Conservation (phyloP, 2,113 vertebrate species). For the Oxyruncus cristatus region DNA sequence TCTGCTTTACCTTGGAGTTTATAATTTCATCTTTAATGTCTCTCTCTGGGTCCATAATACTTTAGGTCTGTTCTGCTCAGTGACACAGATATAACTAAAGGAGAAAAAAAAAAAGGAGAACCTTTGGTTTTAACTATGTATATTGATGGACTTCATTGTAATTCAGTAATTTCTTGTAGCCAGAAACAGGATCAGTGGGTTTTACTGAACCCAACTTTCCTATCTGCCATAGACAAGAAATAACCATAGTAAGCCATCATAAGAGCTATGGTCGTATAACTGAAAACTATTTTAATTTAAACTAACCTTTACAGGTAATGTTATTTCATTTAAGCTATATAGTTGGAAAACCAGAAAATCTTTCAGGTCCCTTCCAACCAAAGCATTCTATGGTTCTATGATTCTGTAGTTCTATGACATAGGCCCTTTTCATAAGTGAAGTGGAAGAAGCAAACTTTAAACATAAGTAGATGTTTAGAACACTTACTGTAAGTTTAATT, state of each 20-base stretch:
- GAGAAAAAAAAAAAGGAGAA: neutral
- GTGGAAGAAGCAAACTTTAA: neutral
- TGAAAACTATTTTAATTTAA: neutral
- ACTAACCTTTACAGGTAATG: neutral
- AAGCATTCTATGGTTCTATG: neutral
- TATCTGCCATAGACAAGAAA: neutral
- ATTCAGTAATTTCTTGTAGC: neutral
- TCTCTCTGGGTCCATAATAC: neutral
- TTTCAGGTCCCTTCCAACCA: neutral
- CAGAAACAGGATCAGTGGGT: neutral
- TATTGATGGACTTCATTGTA: neutral
- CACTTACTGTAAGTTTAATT: neutral
- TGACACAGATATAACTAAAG: neutral
- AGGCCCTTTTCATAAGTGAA: neutral
- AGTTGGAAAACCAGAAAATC: neutral
- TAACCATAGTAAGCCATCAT: neutral
- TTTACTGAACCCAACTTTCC: neutral
- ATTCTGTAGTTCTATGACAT: neutral
- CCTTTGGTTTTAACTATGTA: neutral
- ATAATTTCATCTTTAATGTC: neutral
- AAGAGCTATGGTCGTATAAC: neutral
- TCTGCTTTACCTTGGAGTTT: neutral
- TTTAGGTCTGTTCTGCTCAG: neutral
- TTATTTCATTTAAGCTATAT: neutral
- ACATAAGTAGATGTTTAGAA: neutral